Evolutionary conservation across 2,797 vertebrate genomes (phyloP), one percentile per base, ranked within the genome.

Genomic region (Naso thynnoides): DNA sequence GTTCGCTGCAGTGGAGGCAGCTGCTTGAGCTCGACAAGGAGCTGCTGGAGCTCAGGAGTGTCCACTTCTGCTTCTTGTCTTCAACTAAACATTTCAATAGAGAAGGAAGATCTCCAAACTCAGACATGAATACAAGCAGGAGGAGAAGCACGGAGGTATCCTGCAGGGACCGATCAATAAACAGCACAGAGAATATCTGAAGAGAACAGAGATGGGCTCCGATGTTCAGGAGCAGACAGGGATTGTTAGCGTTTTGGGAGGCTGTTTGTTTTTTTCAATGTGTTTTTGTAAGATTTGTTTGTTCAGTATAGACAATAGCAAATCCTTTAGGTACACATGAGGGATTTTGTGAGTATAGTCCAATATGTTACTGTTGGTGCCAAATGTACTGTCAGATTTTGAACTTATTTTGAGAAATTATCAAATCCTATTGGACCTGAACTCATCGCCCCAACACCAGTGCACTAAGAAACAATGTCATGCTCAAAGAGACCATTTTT

Each of bases 141-240:
- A 74, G 24, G 23, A 78, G 65, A 76, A 64, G 72, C 23, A 29
- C 29, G 26, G 62, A 73, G 64, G 69, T 71, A 73, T 79, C 74
- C 78, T 58, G 68, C 73, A 61, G 78, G 1, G 31, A 42, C 41
- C 53, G 3, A 85, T 90, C 89, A 61, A 91, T 88, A 11, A 36
- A 85, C 14, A 13, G 64, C 70, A 31, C 42, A 54, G 66, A 77
- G 67, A 83, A 78, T 73, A 66, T 67, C 24, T 64, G 57, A 76
- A 27, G 49, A 84, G 60, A 83, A 68, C 65, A 64, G 45, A 74
- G 62, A 81, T 24, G 47, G 47, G 44, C 53, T 66, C 26, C 59
- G 52, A 23, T 48, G 57, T 67, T 86, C 31, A 55, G 62, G 55
- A 77, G 56, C 53, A 61, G 45, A 31, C 27, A 21, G 27, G 48